Conservation (phyloP, 2,888 invertebrate species). For the Tinea pellionella region DNA sequence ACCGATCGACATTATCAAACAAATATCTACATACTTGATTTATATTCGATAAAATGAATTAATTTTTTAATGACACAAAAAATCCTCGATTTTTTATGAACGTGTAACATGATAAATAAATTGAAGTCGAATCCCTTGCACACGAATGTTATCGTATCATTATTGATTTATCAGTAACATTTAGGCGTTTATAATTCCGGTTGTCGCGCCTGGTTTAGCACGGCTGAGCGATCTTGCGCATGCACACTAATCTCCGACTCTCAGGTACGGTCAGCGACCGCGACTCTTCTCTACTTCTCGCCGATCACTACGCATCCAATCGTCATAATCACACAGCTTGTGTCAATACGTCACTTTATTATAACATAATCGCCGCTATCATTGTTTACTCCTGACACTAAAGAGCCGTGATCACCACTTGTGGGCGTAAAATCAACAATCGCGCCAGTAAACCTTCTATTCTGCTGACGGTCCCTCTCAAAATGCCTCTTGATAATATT, state of each 20-base stretch:
- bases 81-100: background rate
- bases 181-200: conserved; percentile 55
- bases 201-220: conserved; percentile 54
- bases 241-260: conserved; percentile 43
- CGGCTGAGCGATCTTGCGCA: conserved; percentile 35
- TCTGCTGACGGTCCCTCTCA: conserved; percentile 61
- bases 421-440: conserved; percentile 66
- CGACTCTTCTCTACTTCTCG: conserved; percentile 27
- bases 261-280: conserved; percentile 36
- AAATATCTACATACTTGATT: conserved; percentile 29
- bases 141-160: conserved; percentile 18
- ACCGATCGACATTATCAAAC: background rate
- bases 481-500: conserved; percentile 68
- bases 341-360: conserved; percentile 22
- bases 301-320: conserved; percentile 21
- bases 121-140: conserved; percentile 6
- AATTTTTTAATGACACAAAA: too few species aligned
- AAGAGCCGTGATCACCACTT: conserved; percentile 58
- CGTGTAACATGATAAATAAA: background rate
- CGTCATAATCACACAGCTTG: conserved; percentile 1
- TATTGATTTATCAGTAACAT: conserved; percentile 60
- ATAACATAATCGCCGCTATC: conserved; percentile 61
- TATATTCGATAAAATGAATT: too few species aligned
- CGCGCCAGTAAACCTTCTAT: conserved; percentile 58
- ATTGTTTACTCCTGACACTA: conserved; percentile 63